Conservation (phyloP, 2,888 invertebrate species). For the Drosophila macrothrix region DNA sequence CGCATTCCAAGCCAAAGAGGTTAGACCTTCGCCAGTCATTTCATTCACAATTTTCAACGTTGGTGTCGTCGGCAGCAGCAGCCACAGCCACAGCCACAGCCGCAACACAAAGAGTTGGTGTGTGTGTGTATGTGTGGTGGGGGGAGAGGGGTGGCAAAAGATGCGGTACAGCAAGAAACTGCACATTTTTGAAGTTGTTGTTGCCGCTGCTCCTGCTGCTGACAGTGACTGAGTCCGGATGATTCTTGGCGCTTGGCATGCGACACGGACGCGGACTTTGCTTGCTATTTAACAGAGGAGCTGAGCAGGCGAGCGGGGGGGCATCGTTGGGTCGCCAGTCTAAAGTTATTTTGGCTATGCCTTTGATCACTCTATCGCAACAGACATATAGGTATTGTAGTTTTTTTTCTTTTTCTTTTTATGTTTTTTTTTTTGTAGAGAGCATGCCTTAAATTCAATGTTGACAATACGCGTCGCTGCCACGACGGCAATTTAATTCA, state of each 20-base stretch:
- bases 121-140: too few relatives aligned
- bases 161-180: constrained; percentile 30
- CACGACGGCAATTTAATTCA: constrained; percentile 30
- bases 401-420: background rate
- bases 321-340: constrained; percentile 9
- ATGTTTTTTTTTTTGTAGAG: background rate
- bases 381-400: constrained; percentile 14
- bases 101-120: background rate
- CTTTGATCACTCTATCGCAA: constrained; percentile 27
- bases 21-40: constrained; percentile 81
- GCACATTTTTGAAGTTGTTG: constrained; percentile 57
- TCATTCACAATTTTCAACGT: constrained; percentile 84
- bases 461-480: constrained; percentile 20
- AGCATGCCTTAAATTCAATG: constrained; percentile 7
- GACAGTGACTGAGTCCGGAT: constrained; percentile 24
- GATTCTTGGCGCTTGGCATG: constrained; percentile 68
- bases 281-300: constrained; percentile 6
- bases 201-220: constrained; percentile 28
- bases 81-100: constrained; percentile 8
- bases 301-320: background rate
- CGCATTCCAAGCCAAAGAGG: constrained; percentile 82
- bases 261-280: constrained; percentile 56
- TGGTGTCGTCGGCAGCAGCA: constrained; percentile 32
- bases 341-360: constrained; percentile 42
- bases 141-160: constrained; percentile 12